These are phyloP conservation scores for Oligia strigilis DNA, from an alignment of 2,888 invertebrate genomes.

Conservation along the genomic window DNA sequence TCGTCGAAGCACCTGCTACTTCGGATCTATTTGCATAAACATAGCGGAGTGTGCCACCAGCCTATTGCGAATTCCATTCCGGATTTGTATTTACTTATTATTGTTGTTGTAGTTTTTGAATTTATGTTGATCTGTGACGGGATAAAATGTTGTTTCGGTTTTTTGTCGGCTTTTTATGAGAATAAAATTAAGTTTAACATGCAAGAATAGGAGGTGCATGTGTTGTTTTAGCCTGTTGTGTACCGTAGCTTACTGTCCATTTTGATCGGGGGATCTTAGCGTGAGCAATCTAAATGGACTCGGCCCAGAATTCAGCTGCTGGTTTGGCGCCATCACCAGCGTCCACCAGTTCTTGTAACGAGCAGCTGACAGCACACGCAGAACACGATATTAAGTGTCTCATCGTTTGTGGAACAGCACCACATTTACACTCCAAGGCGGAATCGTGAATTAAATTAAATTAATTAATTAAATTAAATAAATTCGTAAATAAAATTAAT, in stretches of 20 bases:
- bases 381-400: too few relatives aligned
- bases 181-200: conserved; percentile 7
- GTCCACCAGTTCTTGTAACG: too few relatives aligned
- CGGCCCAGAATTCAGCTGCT: too few relatives aligned
- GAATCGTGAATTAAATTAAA: too few relatives aligned
- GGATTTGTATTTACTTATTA: conserved; percentile 61
- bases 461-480: too few relatives aligned
- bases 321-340: too few relatives aligned
- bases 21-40: conserved; percentile 62
- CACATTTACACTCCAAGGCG: too few relatives aligned
- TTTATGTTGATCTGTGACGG: conserved; percentile 51
- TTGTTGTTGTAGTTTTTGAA: conserved; percentile 43
- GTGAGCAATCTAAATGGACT: too few relatives aligned
- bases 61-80: conserved; percentile 56
- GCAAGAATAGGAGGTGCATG: not conserved
- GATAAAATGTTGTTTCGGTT: conserved; percentile 32
- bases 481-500: too few relatives aligned
- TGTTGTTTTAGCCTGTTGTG: not conserved
- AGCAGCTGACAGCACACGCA: too few relatives aligned
- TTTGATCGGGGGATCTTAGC: not conserved
- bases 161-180: conserved; percentile 12
- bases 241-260: not conserved
- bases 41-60: conserved; percentile 50
- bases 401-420: too few relatives aligned
- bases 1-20: conserved; percentile 60